Conservation (phyloP, 2,888 invertebrate genomes). For the Miltochrista miniata region DNA sequence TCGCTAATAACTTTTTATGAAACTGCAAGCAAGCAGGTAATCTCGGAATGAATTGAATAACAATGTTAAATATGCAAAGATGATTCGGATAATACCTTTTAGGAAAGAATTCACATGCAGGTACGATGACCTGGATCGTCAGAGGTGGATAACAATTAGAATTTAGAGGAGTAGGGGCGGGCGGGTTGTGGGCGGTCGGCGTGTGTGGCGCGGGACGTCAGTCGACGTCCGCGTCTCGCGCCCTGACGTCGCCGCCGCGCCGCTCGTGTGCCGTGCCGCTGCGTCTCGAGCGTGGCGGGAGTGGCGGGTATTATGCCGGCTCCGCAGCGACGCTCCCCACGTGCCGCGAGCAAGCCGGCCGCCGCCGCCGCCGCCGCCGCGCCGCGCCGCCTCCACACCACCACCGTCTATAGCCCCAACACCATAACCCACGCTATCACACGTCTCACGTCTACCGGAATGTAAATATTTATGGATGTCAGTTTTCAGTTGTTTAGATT, state of each 20-base stretch:
- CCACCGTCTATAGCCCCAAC: conserved; percentile 49
- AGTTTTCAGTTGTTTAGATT: conserved; percentile 83
- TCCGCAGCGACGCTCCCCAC: conserved; percentile 64
- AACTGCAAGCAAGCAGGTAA: conserved; percentile 52
- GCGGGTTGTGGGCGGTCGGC: conserved; percentile 40
- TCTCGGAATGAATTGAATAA: conserved; percentile 58
- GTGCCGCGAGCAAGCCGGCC: conserved; percentile 63
- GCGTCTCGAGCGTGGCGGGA: conserved; percentile 28
- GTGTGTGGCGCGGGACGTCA: conserved; percentile 42
- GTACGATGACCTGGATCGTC: conserved; percentile 77
- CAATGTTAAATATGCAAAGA: conserved; percentile 69
- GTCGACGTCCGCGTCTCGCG: conserved; percentile 54
- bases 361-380: conserved; percentile 55
- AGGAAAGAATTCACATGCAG: conserved; percentile 65
- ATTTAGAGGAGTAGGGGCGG: conserved; percentile 60
- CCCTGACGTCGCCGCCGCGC: conserved; percentile 41
- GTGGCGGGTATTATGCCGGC: conserved; percentile 72
- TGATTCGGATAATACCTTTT: conserved; percentile 55
- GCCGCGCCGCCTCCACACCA: conserved; percentile 48
- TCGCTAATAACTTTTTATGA: conserved; percentile 66
- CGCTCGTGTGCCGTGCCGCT: conserved; percentile 35
- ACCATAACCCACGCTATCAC: conserved; percentile 67
- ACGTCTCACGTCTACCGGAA: conserved; percentile 71
- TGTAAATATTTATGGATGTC: conserved; percentile 84
- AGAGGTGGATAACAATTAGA: conserved; percentile 76